These are phyloP conservation scores for Phalloptychus januarius DNA, from an alignment of 2,797 vertebrate species.

Conservation along the genomic window DNA sequence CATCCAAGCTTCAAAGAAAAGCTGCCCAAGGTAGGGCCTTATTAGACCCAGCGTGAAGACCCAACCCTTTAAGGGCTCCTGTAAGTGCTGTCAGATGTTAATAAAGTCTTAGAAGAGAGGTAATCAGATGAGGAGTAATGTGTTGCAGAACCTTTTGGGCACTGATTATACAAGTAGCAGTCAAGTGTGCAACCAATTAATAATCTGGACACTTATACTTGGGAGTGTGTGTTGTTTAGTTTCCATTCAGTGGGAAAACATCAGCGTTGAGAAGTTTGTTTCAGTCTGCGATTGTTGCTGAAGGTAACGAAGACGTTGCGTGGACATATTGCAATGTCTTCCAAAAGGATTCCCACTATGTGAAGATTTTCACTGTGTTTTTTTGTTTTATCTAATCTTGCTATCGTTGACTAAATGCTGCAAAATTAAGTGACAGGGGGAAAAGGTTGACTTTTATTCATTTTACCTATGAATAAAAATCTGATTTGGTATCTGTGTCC, in stretches of 20 bases:
- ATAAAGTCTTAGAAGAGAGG: conserved; percentile 52
- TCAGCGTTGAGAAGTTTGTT: not conserved
- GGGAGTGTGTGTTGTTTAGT: not conserved
- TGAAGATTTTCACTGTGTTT: not conserved
- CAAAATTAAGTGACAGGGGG: not conserved
- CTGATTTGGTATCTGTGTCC: not conserved
- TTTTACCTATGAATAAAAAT: not conserved
- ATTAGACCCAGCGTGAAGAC: conserved; percentile 22
- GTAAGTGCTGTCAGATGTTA: conserved; percentile 73
- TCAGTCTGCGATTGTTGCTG: not conserved
- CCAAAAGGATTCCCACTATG: not conserved
- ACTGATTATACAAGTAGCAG: not conserved
- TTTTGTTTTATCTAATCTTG: not conserved
- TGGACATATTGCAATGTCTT: not conserved
- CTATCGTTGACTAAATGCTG: not conserved
- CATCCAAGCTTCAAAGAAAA: conserved; percentile 61
- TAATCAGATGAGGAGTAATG: conserved; percentile 39
- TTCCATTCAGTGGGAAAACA: not conserved
- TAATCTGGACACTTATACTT: not conserved
- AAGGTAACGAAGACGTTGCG: not conserved
- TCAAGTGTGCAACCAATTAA: not conserved
- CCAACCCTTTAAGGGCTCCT: conserved; percentile 46
- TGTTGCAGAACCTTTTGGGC: conserved; percentile 25
- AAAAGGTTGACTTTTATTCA: not conserved
- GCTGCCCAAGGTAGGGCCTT: conserved; percentile 36